Percentiles rank a stretch among this genome's conserved stretches.
These are phyloP conservation scores for Falco biarmicus DNA, from an alignment of 2,797 vertebrate genomes.

Conservation along the genomic window DNA sequence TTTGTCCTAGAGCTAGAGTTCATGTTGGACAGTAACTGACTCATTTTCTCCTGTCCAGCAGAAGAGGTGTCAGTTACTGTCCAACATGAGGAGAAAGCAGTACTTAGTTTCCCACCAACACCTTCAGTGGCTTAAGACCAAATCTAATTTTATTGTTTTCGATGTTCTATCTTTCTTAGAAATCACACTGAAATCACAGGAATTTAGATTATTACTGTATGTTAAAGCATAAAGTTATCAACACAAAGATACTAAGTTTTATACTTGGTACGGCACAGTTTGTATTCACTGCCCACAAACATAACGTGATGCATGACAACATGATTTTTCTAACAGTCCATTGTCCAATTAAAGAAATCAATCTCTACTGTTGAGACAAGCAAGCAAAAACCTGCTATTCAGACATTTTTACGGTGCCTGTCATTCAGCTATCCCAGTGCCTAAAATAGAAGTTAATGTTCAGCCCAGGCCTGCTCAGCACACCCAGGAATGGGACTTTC, in stretches of 20 bases:
- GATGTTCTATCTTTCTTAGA: not conserved
- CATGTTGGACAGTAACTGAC: not conserved
- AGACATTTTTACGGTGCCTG: not conserved
- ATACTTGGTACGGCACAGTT: not conserved
- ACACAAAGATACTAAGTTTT: not conserved
- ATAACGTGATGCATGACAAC: not conserved
- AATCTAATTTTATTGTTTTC: not conserved
- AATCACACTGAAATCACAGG: not conserved
- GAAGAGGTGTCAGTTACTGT: not conserved
- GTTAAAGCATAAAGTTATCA: not conserved
- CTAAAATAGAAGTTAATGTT: not conserved
- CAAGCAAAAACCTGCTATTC: not conserved
- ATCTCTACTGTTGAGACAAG: not conserved
- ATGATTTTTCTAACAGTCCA: not conserved
- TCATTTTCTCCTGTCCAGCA: not conserved
- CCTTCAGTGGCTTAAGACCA: not conserved
- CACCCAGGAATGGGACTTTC: not conserved
- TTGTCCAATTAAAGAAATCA: constrained; percentile 33
- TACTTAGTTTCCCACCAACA: not conserved
- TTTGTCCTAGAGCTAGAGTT: not conserved
- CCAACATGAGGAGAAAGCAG: not conserved
- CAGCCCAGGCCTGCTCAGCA: not conserved
- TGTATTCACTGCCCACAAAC: not conserved
- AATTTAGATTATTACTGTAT: not conserved
- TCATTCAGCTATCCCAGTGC: not conserved